Conservation (phyloP, 2,797 vertebrate genomes). For the Jordanella pulchra region DNA sequence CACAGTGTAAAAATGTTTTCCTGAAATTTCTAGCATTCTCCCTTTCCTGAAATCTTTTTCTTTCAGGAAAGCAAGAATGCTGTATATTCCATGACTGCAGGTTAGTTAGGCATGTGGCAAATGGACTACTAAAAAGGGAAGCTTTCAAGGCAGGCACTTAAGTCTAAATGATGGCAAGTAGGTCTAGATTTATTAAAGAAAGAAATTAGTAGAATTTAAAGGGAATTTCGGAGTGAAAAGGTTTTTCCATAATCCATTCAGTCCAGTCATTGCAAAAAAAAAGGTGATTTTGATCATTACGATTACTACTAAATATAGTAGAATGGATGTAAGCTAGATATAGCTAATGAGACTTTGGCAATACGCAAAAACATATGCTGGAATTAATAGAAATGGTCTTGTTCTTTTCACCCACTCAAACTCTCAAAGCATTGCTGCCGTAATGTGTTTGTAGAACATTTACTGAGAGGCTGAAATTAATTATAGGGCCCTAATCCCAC, state of each 20-base stretch:
- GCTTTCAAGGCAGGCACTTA: not conserved
- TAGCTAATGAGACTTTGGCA: not conserved
- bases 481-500: conserved; percentile 44
- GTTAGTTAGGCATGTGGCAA: not conserved
- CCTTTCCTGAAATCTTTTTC: no score
- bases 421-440: conserved; percentile 17
- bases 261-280: not conserved
- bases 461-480: conserved; percentile 41
- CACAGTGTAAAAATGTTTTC: no score
- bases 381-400: conserved; percentile 7
- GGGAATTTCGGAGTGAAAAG: not conserved
- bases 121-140: not conserved
- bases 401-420: conserved; percentile 15
- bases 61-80: not conserved
- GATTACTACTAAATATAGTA: not conserved
- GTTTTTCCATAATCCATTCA: not conserved
- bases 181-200: not conserved
- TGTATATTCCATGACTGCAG: not conserved
- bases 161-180: not conserved
- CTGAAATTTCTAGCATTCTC: no score
- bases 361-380: conserved; percentile 3
- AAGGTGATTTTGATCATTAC: not conserved
- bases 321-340: not conserved
- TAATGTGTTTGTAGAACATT: conserved; percentile 28
- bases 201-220: not conserved